These are phyloP conservation scores for Ditula angustiorana DNA, from an alignment of 2,888 invertebrate genomes.

Conservation along the genomic window DNA sequence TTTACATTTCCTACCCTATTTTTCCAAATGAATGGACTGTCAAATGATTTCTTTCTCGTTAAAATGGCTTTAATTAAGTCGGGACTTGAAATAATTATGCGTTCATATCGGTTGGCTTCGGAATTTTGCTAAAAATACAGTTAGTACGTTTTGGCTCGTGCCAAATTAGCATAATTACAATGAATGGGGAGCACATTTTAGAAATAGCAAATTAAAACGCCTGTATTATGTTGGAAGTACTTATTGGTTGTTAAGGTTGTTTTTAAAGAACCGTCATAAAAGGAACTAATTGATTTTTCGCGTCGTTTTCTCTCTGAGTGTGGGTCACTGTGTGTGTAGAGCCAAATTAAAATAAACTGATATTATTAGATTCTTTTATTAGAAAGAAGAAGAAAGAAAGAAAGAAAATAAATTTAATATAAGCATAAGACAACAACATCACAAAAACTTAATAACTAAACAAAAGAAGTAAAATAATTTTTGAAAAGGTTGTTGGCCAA, in stretches of 20 bases:
- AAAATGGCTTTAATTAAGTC: slow-evolving; percentile 28
- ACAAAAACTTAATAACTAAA: no score
- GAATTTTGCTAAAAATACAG: slow-evolving; percentile 6
- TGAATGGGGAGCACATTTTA: not conserved
- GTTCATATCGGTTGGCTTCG: not conserved
- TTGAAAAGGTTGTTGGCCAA: no score
- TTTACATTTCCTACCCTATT: slow-evolving; percentile 22
- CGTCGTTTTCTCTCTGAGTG: no score
- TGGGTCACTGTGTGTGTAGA: no score
- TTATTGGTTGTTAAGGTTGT: not conserved
- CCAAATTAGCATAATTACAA: not conserved
- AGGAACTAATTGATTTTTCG: no score
- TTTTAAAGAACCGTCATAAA: no score
- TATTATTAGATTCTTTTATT: no score
- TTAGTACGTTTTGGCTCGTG: not conserved
- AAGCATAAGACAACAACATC: no score
- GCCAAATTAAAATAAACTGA: no score
- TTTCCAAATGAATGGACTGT: slow-evolving; percentile 19
- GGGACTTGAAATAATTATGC: not conserved
- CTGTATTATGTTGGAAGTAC: not conserved
- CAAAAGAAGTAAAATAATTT: no score
- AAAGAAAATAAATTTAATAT: no score
- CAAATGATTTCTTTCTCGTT: slow-evolving; percentile 30
- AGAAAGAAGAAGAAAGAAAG: no score
- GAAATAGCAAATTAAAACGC: not conserved